phyloP scores from a whole-genome alignment of 2,888 invertebrate genomes.

The Acleris cristana region DNA sequence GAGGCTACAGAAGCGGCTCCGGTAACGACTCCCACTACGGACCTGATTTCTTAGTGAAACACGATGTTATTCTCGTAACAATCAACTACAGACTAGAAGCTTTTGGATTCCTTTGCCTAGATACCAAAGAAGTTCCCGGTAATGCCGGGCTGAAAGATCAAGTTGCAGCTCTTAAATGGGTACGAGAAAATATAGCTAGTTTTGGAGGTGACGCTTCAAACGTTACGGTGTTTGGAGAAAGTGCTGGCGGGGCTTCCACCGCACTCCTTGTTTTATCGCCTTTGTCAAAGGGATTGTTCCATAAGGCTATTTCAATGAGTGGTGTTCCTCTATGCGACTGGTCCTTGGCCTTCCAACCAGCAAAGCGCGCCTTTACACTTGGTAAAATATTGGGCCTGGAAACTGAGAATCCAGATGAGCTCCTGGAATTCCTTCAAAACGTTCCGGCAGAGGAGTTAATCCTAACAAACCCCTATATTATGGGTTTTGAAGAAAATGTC shows the following conservation, averaged over 20 bases:
- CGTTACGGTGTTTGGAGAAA: conserved; percentile 60
- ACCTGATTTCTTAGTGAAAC: conserved; percentile 79
- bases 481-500: conserved; percentile 29
- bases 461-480: conserved; percentile 35
- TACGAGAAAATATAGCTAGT: conserved; percentile 51
- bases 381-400: conserved; percentile 47
- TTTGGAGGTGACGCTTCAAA: conserved; percentile 58
- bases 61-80: conserved; percentile 81
- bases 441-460: conserved; percentile 46
- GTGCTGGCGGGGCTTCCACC: conserved; percentile 57
- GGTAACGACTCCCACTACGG: conserved; percentile 76
- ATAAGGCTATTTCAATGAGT: conserved; percentile 61
- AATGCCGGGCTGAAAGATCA: conserved; percentile 82
- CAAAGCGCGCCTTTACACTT: conserved; percentile 46
- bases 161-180: conserved; percentile 57
- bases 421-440: conserved; percentile 51
- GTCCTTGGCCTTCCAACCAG: conserved; percentile 44
- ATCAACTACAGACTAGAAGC: conserved; percentile 81
- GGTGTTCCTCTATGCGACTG: conserved; percentile 53
- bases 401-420: conserved; percentile 45
- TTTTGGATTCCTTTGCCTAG: conserved; percentile 81
- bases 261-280: conserved; percentile 57
- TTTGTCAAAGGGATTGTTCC: conserved; percentile 59
- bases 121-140: conserved; percentile 81
- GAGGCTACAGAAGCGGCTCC: conserved; percentile 57